Evolutionary conservation across 2,113 vertebrate genomes (phyloP).

Genomic region (Nyctibius bracteatus): DNA sequence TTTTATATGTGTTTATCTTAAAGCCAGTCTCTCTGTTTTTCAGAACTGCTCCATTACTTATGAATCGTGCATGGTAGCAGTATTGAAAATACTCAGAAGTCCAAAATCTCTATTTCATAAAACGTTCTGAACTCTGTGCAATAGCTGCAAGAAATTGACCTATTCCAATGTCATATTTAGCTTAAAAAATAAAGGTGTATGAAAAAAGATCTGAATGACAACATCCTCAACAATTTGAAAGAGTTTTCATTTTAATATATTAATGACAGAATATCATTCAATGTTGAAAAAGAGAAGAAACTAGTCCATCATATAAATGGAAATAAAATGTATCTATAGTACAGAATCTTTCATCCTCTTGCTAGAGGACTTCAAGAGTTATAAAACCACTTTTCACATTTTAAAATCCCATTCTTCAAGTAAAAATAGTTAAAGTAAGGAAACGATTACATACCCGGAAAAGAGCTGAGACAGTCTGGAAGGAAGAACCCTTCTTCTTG

Average conservation of each 20-base stretch:
- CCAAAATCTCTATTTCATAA: no score
- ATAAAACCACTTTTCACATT: neutral
- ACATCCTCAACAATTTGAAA: neutral
- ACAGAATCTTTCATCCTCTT: neutral
- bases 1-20: neutral
- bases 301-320: neutral
- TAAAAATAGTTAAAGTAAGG: conserved; percentile 70
- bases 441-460: conserved; percentile 60
- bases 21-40: neutral
- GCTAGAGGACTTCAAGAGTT: neutral
- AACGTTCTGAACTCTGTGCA: neutral
- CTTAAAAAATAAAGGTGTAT: neutral
- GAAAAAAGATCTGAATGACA: neutral
- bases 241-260: neutral
- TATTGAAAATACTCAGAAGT: neutral
- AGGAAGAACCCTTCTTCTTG: conserved; percentile 74
- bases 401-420: neutral
- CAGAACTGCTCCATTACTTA: neutral
- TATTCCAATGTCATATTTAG: neutral
- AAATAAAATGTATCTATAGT: neutral
- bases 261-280: neutral
- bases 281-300: neutral
- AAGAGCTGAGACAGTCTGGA: conserved; percentile 47
- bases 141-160: conserved; percentile 25
- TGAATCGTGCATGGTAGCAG: neutral